Conservation (phyloP, 1,140 invertebrate genomes). For the Agraylea sexmaculata region DNA sequence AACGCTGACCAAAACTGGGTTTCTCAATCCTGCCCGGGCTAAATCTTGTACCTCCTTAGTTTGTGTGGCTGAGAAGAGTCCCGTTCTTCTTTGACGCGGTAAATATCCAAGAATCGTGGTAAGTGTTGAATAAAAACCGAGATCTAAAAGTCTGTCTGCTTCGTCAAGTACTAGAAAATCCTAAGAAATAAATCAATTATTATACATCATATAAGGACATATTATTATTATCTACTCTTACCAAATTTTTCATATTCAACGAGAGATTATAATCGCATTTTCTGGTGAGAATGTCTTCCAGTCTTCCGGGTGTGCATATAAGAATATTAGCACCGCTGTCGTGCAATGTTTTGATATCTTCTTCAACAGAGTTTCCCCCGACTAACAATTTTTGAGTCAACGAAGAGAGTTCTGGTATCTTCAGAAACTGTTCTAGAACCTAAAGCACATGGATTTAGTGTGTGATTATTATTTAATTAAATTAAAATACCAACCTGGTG, state of each 20-base stretch:
- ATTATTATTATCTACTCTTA: too few species aligned
- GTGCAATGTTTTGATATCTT: conserved; percentile 58
- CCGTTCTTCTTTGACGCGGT: conserved; percentile 88
- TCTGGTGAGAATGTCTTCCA: conserved; percentile 76
- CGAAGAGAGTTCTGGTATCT: conserved; percentile 24
- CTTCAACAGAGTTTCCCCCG: conserved; percentile 65
- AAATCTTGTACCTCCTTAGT: conserved; percentile 88
- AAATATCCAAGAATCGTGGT: conserved; percentile 84
- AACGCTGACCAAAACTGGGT: conserved; percentile 84
- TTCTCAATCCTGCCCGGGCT: conserved; percentile 85
- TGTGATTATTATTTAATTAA: conserved; percentile 37
- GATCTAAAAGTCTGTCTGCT: conserved; percentile 86
- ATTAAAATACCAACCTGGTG: conserved; percentile 48
- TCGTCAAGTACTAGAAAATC: conserved; percentile 94
- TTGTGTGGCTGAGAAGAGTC: conserved; percentile 97
- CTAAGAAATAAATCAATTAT: conserved; percentile 30
- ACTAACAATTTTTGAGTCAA: conserved; percentile 58
- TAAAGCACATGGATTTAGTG: conserved; percentile 48
- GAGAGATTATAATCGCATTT: conserved; percentile 51
- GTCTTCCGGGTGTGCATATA: conserved; percentile 81
- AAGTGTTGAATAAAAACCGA: conserved; percentile 82
- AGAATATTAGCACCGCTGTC: conserved; percentile 72
- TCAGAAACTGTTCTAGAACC: conserved; percentile 43
- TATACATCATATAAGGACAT: conserved; percentile 6
- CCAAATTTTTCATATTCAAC: conserved; percentile 57